Base-by-base conservation (phyloP, 2,113 vertebrate genomes). In the Corythoichthys haematopterus region DNA sequence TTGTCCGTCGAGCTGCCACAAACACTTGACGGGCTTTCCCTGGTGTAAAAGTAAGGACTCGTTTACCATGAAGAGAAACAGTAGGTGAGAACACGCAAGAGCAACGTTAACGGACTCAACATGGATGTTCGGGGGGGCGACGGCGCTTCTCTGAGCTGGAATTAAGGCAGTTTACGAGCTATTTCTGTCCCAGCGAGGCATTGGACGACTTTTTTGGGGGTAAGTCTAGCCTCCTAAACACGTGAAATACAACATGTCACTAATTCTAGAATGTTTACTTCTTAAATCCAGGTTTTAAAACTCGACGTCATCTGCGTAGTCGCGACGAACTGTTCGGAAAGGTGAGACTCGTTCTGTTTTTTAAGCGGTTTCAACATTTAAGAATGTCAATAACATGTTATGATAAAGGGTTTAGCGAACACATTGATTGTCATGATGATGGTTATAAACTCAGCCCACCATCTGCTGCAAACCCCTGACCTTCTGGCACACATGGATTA, bases 121-220 rank as follows among this genome's bases (percentile, higher is more conserved):
- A 88, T 90, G 88, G 85, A 88, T 84, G 83, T 80, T 67, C 74
- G 64, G 70, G 79, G 43, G 62, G 79, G 76, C 77, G 70, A 64
- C 82, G 74, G 82, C 60, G 76, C 71, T 51, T 9, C 71, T 75
- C 57, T 87, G 80, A 87, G 63, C 53, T 69, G 68, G 77, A 83
- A 67, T 86, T 86, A 72, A 78, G 81, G 69, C 77, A 68, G 66
- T 71, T 75, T 82, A 50, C 66, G 46, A 50, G 38, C 77, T 70
- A 51, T 67, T 85, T 80, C 68, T 66, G 15, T 66, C 15, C 67
- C 20, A 28, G 2, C 38, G 69, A 51, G 51, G 53, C 56, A 2
- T 20, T 66, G 62, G 50, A 40, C 59, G 16, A 47, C 68, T 78
- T 72, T 9, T 67, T 61, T 66, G 81, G 20, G 20, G 20, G 85